Base-by-base conservation (phyloP, 2,113 vertebrate genomes). In the Rallus limicola region DNA sequence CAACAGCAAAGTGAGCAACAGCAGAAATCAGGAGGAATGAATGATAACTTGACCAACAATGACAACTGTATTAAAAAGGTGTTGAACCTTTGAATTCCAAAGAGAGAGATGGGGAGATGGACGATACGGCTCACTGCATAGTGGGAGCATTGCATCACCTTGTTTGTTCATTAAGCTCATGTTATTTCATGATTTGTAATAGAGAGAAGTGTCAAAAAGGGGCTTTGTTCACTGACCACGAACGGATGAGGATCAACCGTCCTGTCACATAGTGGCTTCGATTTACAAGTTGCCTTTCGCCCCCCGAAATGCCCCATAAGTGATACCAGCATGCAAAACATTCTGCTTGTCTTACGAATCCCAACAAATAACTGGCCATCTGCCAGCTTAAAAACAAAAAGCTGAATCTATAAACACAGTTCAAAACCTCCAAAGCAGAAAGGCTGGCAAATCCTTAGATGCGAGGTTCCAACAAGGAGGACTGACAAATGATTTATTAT, bases 281-380 rank as follows among this genome's bases (percentile, higher is more conserved):
- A 48, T 75, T 85, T 9, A 36, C 26, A 67, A 86, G 60, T 12
- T 78, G 85, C 80, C 85, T 92, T 91, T 76, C 88, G 88, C 79
- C 86, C 90, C 86, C 82, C 4, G 33, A 55, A 34, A 67, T 25
- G 52, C 82, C 63, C 90, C 0, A 0, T 6, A 82, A 13, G 25
- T 2, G 14, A 2, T 56, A 56, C 11, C 82, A 71, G 93, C 90
- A 86, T 18, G 65, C 36, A 77, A 82, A 95, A 75, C 0, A 5
- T 36, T 63, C 82, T 21, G 60, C 36, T 89, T 83, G 53, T 55
- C 90, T 44, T 34, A n/a, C 77, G 24, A 31, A 29, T 52, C 13
- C 79, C 74, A 85, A 96, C 34, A 93, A 91, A 95, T 74, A 93
- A 86, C 44, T 86, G 88, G 92, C 92, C 93, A 92, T 86, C 77